Evolutionary conservation across 2,888 invertebrate genomes (phyloP), one percentile per base, ranked within the genome.

Genomic region (Phyto melanocephala): DNA sequence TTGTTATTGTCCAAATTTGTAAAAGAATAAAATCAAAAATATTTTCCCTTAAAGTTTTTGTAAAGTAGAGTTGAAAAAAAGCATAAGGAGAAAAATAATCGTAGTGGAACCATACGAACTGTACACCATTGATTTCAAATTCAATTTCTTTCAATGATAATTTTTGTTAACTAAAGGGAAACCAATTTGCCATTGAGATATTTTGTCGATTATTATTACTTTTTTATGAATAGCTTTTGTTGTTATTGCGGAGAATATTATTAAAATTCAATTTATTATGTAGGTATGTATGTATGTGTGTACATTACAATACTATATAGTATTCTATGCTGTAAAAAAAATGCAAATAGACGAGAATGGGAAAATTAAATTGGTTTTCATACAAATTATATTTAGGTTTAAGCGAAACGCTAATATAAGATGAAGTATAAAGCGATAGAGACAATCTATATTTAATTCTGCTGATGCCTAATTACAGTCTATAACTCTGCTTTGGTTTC

Each of bases 61-160:
- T 37, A 67, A 68, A 40, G 37, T 24, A 54, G 42, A 2, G 15
- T 13, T 17, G 17, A 17, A n/a, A 8, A 45, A 45, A 33, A 56
- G 15, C 33, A 45, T 6, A 58, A 35, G 58, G 22, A 28, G 50
- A 62, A 62, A 54, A 11, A 42, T 62, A 72, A 52, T 63, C 62
- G 20, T 17, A 60, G 6, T 60, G 47, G 24, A 60, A 15, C 58
- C 22, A 47, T 15, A 35, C n/a, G 58, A 71, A 47, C 35, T 58
- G 15, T 50, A 24, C 37, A 11, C 37, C n/a, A 72, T 62, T 52
- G 52, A 40, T 40, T 72, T 52, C 20, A 62, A 62, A 72, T 72
- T 62, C 62, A 72, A 62, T 72, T 62, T 72, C 17, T 52, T 42
- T 42, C 40, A 28, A 63, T 62, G 52, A 42, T 17, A 52, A 50